Percentiles rank a stretch among this genome's conserved stretches.
Evolutionary conservation across 2,113 vertebrate species (phyloP).

Genomic region (Heliornis fulica): DNA sequence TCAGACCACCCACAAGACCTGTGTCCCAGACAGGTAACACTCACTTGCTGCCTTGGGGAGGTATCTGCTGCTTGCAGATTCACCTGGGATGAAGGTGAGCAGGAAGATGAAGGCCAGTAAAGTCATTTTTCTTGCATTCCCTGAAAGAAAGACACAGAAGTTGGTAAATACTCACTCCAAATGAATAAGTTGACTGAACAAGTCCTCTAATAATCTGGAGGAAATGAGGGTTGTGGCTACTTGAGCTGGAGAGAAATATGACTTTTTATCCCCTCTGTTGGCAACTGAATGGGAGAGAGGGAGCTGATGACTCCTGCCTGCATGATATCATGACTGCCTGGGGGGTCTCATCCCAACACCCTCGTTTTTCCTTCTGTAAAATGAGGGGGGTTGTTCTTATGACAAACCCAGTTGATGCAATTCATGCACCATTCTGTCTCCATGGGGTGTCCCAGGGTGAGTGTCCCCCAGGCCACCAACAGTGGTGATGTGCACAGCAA

Average conservation of each 20-base stretch:
- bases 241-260: accelerated
- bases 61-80: background rate
- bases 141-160: background rate
- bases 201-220: background rate
- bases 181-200: background rate
- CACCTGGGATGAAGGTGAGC: conserved; percentile 24
- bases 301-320: background rate
- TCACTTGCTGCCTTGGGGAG: background rate
- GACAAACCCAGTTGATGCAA: background rate
- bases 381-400: too few species aligned
- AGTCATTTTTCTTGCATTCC: background rate
- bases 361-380: accelerated
- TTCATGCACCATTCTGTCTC: accelerated
- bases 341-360: background rate
- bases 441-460: background rate
- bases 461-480: background rate
- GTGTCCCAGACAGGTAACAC: background rate
- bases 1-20: accelerated
- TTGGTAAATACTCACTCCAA: background rate
- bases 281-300: background rate
- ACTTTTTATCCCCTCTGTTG: accelerated
- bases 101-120: background rate
- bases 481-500: accelerated
- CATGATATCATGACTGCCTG: accelerated
- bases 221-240: background rate